Conservation (phyloP, 2,888 invertebrate genomes). For the Agrenia bidenticulata region DNA sequence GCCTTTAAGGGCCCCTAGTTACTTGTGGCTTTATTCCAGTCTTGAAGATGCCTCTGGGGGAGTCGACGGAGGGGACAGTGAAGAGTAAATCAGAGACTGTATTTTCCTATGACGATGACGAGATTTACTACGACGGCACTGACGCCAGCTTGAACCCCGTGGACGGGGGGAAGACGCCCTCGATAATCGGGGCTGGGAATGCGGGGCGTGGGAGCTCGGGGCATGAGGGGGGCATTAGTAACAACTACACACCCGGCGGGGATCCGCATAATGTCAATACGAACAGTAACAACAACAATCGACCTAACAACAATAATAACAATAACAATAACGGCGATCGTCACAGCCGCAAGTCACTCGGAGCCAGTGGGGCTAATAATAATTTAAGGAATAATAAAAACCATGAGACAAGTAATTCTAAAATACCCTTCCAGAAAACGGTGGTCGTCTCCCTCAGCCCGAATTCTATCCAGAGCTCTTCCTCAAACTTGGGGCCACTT, state of each 20-base stretch:
- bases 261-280: not conserved
- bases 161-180: not conserved
- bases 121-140: not conserved
- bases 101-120: not conserved
- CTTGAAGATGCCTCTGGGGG: not conserved
- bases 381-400: constrained; percentile 10
- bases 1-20: no score
- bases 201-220: no score
- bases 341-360: constrained; percentile 13
- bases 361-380: constrained; percentile 11
- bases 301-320: not conserved
- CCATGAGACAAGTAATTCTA: not conserved
- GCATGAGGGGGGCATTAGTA: not conserved
- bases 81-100: not conserved
- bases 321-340: constrained; percentile 23
- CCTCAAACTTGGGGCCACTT: not conserved
- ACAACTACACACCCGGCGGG: constrained; percentile 20
- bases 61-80: not conserved
- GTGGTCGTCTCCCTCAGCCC: constrained; percentile 28
- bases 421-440: constrained; percentile 16
- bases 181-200: no score
- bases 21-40: not conserved
- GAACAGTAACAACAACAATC: constrained; percentile 19
- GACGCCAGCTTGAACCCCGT: not conserved
- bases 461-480: constrained; percentile 6